phyloP scores from a whole-genome alignment of 2,797 vertebrate genomes.

The Pogoniulus pusillus region DNA sequence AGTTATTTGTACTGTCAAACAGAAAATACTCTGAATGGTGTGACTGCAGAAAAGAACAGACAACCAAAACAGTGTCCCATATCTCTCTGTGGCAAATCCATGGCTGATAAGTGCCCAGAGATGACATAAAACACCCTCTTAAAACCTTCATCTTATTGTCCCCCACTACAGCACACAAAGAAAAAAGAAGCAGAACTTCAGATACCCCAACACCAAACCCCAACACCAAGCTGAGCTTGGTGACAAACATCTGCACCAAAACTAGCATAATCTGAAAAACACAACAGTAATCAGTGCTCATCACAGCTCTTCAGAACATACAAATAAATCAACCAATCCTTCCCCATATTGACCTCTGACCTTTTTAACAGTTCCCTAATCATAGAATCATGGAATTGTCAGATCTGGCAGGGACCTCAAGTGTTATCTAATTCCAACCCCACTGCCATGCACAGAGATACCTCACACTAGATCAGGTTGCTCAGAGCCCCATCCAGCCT shows the following conservation, averaged over 20 bases:
- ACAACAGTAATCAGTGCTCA: background rate
- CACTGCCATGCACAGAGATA: too few species aligned
- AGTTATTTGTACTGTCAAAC: conserved; percentile 9
- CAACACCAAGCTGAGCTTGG: background rate
- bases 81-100: background rate
- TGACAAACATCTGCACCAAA: background rate
- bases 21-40: background rate
- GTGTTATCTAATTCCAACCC: too few species aligned
- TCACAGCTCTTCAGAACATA: background rate
- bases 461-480: too few species aligned
- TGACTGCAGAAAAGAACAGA: background rate
- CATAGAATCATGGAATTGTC: too few species aligned
- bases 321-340: background rate
- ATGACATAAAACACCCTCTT: background rate
- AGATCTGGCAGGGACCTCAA: too few species aligned
- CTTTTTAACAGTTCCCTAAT: background rate
- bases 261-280: background rate
- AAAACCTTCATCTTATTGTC: background rate
- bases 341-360: background rate
- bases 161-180: background rate
- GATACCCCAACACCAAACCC: background rate
- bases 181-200: background rate
- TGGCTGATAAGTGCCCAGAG: background rate
- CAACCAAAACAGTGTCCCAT: background rate
- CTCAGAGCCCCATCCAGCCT: too few species aligned